A percentile compares a stretch with the other conserved stretches of the same genome.
These are phyloP conservation scores for Brachionichthys hirsutus DNA, from an alignment of 2,113 vertebrate species.

Conservation along the genomic window DNA sequence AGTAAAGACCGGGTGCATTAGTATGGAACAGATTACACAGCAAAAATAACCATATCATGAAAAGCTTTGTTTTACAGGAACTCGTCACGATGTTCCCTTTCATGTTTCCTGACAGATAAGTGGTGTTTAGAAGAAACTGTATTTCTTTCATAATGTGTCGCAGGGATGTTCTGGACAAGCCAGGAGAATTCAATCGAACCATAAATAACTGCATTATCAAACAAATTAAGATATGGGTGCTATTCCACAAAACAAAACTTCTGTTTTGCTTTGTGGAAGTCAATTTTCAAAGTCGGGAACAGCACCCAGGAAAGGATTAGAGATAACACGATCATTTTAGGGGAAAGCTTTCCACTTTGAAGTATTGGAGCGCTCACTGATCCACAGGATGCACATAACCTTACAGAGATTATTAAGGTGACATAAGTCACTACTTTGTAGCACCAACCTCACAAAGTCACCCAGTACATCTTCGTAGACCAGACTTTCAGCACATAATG, in stretches of 20 bases:
- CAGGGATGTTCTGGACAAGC: neutral
- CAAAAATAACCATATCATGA: slow-evolving; percentile 28
- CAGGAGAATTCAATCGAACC: slow-evolving; percentile 13
- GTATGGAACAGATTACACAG: slow-evolving; percentile 8
- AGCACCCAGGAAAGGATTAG: too few species aligned
- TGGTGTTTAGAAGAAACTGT: slow-evolving; percentile 13
- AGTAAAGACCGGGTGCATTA: neutral
- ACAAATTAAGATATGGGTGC: neutral
- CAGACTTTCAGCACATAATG: neutral
- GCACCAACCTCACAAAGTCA: neutral
- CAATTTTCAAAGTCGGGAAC: neutral
- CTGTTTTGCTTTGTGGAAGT: too few species aligned
- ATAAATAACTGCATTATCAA: neutral
- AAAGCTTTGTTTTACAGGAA: slow-evolving; percentile 50
- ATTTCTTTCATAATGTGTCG: neutral
- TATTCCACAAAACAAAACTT: neutral
- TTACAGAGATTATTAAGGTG: neutral
- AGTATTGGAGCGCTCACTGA: neutral
- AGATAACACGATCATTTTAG: neutral
- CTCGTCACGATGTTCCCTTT: slow-evolving; percentile 46
- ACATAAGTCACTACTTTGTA: neutral
- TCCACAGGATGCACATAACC: neutral
- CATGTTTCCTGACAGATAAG: slow-evolving; percentile 73
- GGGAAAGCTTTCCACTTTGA: neutral
- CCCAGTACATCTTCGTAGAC: neutral